Evolutionary conservation across 2,797 vertebrate species (phyloP), one percentile per base, ranked within the genome.

Genomic region (Trachurus trachurus): DNA sequence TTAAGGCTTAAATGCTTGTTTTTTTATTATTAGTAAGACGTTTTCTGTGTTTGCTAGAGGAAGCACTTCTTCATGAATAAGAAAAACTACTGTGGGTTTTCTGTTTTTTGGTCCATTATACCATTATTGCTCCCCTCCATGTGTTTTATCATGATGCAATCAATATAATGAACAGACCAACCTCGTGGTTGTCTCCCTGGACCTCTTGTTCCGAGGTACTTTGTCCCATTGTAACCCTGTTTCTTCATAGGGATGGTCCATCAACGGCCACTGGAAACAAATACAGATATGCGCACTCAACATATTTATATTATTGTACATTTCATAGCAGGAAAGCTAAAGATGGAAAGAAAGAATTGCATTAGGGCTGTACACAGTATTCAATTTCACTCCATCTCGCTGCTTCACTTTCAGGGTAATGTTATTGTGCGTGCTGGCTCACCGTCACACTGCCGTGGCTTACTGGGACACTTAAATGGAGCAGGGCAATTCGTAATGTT

Each of bases 171-270:
- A 81, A 45, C 54, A 88, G 49, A 82, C 92, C 77, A 53, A 96
- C 95, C 92, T 93, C 76, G 12, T 81, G 66, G 78, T 17, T 60
- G 58, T 88, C 84, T 87, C 53, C 89, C 56, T 84, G 89, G 91
- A 92, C 93, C 93, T 94, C 93, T 86, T 93, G 90, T 84, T 94
- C 94, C 13, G 92, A 96, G 92, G 92, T 93, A 84, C 84, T 95
- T 84, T 95, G 95, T 93, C 93, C 95, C 95, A 96, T 96, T 95
- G 92, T 95, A 92, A 89, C 74, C 86, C 77, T 87, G 88, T 89
- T 87, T 92, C 93, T 92, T 93, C 91, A 93, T 94, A 93, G 79
- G 88, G 91, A 89, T 92, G 90, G 92, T 95, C 95, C 95, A 96
- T 96, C 88, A 96, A 96, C 80, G 52, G 81, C 86, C 66, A 73